Base-by-base conservation (phyloP, 2,113 vertebrate genomes). In the Myiagra hebetior region DNA sequence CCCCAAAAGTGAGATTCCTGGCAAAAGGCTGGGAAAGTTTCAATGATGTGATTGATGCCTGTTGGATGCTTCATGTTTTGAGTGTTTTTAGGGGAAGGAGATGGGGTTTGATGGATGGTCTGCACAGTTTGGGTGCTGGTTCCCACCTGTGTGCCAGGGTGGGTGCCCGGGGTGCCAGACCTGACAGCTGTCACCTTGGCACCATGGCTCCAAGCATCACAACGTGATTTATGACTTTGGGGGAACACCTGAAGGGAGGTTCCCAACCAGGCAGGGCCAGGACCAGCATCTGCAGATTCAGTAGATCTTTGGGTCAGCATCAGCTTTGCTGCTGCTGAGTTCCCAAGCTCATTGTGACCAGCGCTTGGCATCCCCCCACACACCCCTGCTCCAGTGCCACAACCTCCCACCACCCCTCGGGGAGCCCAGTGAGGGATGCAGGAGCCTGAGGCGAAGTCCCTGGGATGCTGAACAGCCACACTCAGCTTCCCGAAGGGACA, bases 281-380 rank as follows among this genome's bases (percentile, higher is more conserved):
- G 17, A 16, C 46, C n/a, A 23, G 37, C 60, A 14, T 17, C 21
- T 62, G 79, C 52, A 67, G 28, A 9, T 57, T 42, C 33, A 2
- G 33, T 0, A 15, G 20, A 8, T 24, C 41, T 77, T 49, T 12
- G 42, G 62, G 18, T 75, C 65, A 28, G 49, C 1, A 0, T 13
- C 2, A 4, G 35, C 55, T 26, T 7, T 31, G 8, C 7, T 21
- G 31, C 80, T 42, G 47, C 16, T 8, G 16, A 5, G 27, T 44
- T 73, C 64, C n/a, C 3, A 4, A 0, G 2, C 33, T 19, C 37
- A 4, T 1, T 5, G 6, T 24, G 77, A 27, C 33, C 52, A 11
- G 20, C 0, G 0, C 47, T 41, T 7, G 2, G 13, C 4, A 12
- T 63, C 15, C n/a, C 59, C 9, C 5, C 1, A 1, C 6, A 5